Evolutionary conservation across 2,888 invertebrate species (phyloP).

Genomic region (Scrobipalpa atriplicella): DNA sequence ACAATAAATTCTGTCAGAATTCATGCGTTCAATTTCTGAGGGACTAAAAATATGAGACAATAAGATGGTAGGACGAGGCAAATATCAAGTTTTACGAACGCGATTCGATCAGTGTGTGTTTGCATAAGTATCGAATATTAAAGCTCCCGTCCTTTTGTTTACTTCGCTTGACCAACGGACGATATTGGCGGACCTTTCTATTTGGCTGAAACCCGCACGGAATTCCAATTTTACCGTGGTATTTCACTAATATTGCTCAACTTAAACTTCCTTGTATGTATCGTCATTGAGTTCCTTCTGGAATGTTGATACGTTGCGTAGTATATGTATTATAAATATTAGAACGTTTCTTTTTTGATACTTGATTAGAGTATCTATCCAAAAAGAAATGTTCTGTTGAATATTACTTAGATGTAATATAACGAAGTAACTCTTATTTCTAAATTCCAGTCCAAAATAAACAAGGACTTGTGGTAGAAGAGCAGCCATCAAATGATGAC

Average conservation of each 20-base stretch:
- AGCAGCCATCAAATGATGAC: no score
- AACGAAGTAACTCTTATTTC: no score
- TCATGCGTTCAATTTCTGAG: slow-evolving; percentile 57
- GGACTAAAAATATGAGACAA: slow-evolving; percentile 56
- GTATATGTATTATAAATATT: neutral
- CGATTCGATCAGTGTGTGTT: slow-evolving; percentile 30
- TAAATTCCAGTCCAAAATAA: no score
- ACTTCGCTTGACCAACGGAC: slow-evolving; percentile 17
- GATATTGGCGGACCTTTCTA: slow-evolving; percentile 25
- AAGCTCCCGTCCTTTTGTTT: slow-evolving; percentile 20
- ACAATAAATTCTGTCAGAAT: slow-evolving; percentile 57
- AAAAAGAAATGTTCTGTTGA: no score
- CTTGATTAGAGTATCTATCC: no score
- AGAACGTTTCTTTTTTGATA: neutral
- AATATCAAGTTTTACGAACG: slow-evolving; percentile 36
- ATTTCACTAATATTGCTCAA: slow-evolving; percentile 16
- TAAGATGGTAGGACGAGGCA: slow-evolving; percentile 44
- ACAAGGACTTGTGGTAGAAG: no score
- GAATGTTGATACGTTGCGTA: slow-evolving; percentile 7
- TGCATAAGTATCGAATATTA: slow-evolving; percentile 27
- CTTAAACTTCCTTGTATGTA: slow-evolving; percentile 9
- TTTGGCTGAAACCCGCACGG: slow-evolving; percentile 1
- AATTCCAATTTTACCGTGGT: slow-evolving; percentile 25
- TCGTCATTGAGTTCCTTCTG: slow-evolving; percentile 2
- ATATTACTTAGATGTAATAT: no score